Percentiles rank a stretch among this genome's conserved stretches.
Evolutionary conservation across 2,888 invertebrate species (phyloP).

Genomic region (Spisula subtruncata): DNA sequence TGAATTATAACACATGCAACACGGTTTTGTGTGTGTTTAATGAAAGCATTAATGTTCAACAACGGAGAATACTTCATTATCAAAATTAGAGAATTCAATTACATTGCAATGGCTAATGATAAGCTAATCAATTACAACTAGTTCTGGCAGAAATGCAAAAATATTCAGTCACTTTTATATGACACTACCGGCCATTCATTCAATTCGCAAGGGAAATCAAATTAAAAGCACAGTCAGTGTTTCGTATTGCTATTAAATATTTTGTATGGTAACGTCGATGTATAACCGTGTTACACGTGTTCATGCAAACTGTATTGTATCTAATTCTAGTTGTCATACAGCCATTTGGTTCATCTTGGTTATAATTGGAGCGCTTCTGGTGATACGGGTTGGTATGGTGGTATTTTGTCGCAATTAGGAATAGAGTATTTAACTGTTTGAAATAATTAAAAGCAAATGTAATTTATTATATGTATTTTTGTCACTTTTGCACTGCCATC

Average conservation of each 20-base stretch:
- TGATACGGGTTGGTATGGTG: neutral
- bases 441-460: neutral
- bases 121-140: slow-evolving; percentile 27
- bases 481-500: no score
- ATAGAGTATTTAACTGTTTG: neutral
- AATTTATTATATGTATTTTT: no score
- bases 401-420: neutral
- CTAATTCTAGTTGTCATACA: neutral
- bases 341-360: neutral
- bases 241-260: neutral
- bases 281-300: neutral
- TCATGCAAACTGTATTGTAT: neutral
- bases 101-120: slow-evolving; percentile 1
- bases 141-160: neutral
- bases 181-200: slow-evolving; percentile 10
- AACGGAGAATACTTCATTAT: slow-evolving; percentile 14
- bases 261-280: neutral
- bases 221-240: slow-evolving; percentile 28
- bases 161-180: slow-evolving; percentile 23
- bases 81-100: slow-evolving; percentile 37
- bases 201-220: slow-evolving; percentile 36
- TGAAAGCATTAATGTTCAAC: neutral
- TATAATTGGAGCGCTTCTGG: neutral
- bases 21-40: neutral
- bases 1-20: neutral